A percentile compares a stretch with the other conserved stretches of the same genome.
These are phyloP conservation scores for Campoletis sonorensis DNA, from an alignment of 1,140 invertebrate genomes.

Conservation along the genomic window DNA sequence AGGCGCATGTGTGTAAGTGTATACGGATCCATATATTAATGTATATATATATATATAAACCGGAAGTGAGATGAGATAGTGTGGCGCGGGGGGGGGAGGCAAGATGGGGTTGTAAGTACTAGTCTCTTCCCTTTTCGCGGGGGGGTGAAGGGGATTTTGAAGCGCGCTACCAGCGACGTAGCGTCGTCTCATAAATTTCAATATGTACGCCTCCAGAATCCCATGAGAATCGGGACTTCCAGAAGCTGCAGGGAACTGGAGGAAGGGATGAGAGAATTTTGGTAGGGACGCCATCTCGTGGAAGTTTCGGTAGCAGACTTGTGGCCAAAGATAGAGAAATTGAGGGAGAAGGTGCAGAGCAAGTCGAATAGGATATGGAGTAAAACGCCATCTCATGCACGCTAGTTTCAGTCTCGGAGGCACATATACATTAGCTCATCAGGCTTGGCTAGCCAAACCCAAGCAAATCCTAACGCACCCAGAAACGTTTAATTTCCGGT, in stretches of 20 bases:
- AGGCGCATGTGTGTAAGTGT: not conserved
- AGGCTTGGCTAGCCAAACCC: not conserved
- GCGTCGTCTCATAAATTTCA: slow-evolving; percentile 41
- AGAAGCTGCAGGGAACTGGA: not conserved
- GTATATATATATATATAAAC: not conserved
- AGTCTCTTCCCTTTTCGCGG: slow-evolving; percentile 12
- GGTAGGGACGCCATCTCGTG: not conserved
- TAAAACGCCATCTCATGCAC: not conserved
- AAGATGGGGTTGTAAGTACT: slow-evolving; percentile 29
- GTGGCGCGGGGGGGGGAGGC: not conserved
- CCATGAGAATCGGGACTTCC: not conserved
- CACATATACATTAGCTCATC: slow-evolving; percentile 17
- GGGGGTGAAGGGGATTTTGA: not conserved
- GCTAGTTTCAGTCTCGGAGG: not conserved
- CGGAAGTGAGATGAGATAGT: not conserved
- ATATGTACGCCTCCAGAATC: slow-evolving; percentile 38
- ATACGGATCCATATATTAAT: no score
- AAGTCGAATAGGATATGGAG: not conserved
- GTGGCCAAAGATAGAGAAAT: not conserved
- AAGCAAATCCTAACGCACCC: slow-evolving; percentile 38
- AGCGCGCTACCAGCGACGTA: not conserved
- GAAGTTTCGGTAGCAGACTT: not conserved
- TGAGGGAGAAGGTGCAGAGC: not conserved
- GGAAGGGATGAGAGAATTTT: not conserved
- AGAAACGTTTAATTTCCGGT: slow-evolving; percentile 62